A percentile compares a stretch with the other conserved stretches of the same genome.
Conservation (phyloP, 2,113 vertebrate genomes). For the Stercorarius parasiticus region DNA sequence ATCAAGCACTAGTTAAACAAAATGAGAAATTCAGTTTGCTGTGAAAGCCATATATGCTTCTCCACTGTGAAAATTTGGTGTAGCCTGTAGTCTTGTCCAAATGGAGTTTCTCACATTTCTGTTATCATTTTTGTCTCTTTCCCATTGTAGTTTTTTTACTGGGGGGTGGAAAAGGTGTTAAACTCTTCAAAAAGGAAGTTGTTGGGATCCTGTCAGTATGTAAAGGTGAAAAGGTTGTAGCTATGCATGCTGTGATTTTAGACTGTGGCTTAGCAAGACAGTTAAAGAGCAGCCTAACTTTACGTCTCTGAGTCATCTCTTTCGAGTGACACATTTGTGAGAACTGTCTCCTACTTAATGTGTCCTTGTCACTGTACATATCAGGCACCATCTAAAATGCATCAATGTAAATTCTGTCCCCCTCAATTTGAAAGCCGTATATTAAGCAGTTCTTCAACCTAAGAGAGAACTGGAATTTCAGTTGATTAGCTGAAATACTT, state of each 20-base stretch:
- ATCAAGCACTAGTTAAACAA: background rate
- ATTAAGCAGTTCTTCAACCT: background rate
- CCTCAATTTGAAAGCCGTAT: background rate
- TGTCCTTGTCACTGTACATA: background rate
- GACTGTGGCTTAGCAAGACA: background rate
- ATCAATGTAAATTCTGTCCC: background rate
- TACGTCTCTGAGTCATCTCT: background rate
- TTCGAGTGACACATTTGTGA: background rate
- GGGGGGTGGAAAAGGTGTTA: background rate
- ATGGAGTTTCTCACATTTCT: background rate
- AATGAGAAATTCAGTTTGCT: background rate
- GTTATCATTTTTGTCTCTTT: background rate
- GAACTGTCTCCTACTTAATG: background rate
- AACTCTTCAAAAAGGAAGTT: background rate
- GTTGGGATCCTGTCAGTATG: background rate
- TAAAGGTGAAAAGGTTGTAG: background rate
- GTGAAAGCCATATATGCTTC: background rate
- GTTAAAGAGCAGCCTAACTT: background rate
- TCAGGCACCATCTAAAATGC: background rate
- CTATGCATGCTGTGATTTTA: background rate
- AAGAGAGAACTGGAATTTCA: background rate
- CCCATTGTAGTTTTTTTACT: background rate
- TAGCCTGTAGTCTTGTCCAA: background rate
- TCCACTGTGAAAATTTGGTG: background rate
- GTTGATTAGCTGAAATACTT: background rate